Percentiles rank a stretch among this genome's conserved stretches.
phyloP scores from a whole-genome alignment of 2,888 invertebrate species.

The Drosophila antonietae region DNA sequence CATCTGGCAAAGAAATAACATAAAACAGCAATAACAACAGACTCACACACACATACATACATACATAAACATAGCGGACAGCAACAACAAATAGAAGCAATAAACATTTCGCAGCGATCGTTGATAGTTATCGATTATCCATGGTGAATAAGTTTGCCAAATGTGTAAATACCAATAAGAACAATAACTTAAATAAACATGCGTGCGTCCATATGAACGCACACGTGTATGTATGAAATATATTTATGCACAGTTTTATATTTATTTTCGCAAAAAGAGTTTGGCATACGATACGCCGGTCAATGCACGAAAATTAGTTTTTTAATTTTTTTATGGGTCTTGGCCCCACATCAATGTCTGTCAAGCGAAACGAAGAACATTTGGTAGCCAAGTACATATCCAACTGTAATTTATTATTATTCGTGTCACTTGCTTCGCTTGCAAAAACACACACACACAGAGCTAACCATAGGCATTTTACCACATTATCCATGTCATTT shows the following conservation, averaged over 20 bases:
- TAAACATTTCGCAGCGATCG: slow-evolving; percentile 44
- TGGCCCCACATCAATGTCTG: slow-evolving; percentile 52
- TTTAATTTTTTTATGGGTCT: slow-evolving; percentile 52
- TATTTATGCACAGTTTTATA: background rate
- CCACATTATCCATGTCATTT: slow-evolving; percentile 14
- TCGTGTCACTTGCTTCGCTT: slow-evolving; percentile 43
- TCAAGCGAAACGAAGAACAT: slow-evolving; percentile 56
- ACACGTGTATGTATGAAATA: background rate
- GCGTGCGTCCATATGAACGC: background rate
- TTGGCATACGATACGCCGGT: slow-evolving; percentile 52
- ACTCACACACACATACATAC: slow-evolving; percentile 6
- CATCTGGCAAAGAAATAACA: slow-evolving; percentile 70
- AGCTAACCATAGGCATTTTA: slow-evolving; percentile 8
- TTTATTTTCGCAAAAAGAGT: slow-evolving; percentile 1
- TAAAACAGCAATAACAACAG: slow-evolving; percentile 46
- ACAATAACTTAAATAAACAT: slow-evolving; percentile 27
- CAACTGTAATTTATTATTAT: slow-evolving; percentile 61
- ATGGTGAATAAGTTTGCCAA: slow-evolving; percentile 55
- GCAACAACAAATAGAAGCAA: slow-evolving; percentile 47
- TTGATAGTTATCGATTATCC: slow-evolving; percentile 48
- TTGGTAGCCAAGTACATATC: slow-evolving; percentile 54
- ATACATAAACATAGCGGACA: slow-evolving; percentile 38
- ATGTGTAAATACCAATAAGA: slow-evolving; percentile 43
- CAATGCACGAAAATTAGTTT: slow-evolving; percentile 73
- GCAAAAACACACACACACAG: slow-evolving; percentile 20